These are phyloP conservation scores for Bryconaethiops microstoma DNA, from an alignment of 2,797 vertebrate genomes.

Conservation along the genomic window DNA sequence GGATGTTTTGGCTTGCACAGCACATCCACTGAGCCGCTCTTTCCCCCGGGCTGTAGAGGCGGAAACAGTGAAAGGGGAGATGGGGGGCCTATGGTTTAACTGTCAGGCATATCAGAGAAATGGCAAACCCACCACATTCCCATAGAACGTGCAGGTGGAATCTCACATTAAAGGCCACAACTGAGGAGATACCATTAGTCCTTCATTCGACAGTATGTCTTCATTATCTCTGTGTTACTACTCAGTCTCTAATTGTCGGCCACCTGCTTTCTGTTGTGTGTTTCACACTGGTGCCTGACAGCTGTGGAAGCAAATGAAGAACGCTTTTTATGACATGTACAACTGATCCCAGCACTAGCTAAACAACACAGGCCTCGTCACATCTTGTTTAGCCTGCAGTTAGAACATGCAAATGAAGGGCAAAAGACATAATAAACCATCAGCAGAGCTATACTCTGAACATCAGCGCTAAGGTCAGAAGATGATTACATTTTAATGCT, in stretches of 20 bases:
- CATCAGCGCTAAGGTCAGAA: not conserved
- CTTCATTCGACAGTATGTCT: constrained; percentile 30
- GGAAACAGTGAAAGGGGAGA: not conserved
- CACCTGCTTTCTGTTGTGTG: constrained; percentile 28
- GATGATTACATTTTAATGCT: not conserved
- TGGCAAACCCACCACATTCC: constrained; percentile 1
- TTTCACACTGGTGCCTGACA: constrained; percentile 34
- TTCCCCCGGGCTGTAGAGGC: not conserved
- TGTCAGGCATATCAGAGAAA: constrained; percentile 8
- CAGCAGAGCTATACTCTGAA: not conserved
- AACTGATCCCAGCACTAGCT: not conserved
- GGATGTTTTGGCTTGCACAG: not conserved
- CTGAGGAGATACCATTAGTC: constrained; percentile 12
- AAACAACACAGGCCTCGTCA: constrained; percentile 9
- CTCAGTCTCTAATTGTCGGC: constrained; percentile 12
- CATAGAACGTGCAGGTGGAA: constrained; percentile 28
- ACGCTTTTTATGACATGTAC: constrained; percentile 15
- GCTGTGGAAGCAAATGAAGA: constrained; percentile 19
- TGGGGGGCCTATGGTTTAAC: not conserved
- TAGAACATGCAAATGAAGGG: constrained; percentile 2
- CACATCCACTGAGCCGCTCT: constrained; percentile 4
- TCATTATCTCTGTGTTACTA: constrained; percentile 26
- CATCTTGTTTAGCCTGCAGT: constrained; percentile 3
- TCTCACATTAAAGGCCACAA: constrained; percentile 26
- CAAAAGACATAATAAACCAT: not conserved